Evolutionary conservation across 2,888 invertebrate species (phyloP).

Genomic region (Tiliacea citrago): DNA sequence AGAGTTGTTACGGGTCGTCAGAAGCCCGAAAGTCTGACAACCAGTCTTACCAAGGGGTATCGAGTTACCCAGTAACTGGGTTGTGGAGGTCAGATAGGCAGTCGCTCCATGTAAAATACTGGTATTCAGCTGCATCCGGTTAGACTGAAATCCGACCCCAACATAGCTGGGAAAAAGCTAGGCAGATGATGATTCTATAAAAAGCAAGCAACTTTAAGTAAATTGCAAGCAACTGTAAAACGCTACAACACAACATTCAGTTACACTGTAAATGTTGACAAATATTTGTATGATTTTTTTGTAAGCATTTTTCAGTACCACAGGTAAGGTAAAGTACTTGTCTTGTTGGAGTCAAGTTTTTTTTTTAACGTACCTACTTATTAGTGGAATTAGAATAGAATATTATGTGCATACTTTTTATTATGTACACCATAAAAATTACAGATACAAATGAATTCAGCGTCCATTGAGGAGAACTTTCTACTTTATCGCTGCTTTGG

Average conservation of each 20-base stretch:
- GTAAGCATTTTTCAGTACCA: constrained; percentile 6
- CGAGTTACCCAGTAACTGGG: no score
- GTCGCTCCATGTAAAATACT: no score
- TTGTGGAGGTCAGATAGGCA: no score
- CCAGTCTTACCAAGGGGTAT: no score
- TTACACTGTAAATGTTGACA: background rate
- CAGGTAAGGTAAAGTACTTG: constrained; percentile 1
- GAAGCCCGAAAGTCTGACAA: no score
- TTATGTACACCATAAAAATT: no score
- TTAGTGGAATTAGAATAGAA: no score
- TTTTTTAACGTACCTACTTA: background rate
- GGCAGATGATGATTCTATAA: background rate
- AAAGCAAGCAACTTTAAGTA: background rate
- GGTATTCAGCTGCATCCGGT: no score
- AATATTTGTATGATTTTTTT: background rate
- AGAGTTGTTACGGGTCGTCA: no score
- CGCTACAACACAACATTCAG: background rate
- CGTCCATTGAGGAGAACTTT: background rate
- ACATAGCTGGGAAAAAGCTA: no score
- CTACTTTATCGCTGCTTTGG: constrained; percentile 22
- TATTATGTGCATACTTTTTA: no score
- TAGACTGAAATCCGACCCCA: no score
- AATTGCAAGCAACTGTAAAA: background rate
- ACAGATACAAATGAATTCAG: constrained; percentile 17
- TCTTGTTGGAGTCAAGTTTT: background rate